phyloP scores from a whole-genome alignment of 2,113 vertebrate genomes.

The Phyllostomus discolor region DNA sequence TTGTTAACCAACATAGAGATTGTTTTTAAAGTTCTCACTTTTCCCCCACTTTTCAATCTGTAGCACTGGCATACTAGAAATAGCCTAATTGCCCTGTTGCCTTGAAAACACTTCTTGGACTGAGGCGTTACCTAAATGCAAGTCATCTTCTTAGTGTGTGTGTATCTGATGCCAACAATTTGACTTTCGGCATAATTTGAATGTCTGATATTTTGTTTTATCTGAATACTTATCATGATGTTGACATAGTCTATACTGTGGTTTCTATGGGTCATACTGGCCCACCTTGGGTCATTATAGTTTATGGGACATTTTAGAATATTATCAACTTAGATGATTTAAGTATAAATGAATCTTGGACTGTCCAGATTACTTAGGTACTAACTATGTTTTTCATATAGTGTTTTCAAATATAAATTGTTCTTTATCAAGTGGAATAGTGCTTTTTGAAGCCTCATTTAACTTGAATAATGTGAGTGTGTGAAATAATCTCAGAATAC shows the following conservation, averaged over 20 bases:
- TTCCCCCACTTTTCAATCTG: not conserved
- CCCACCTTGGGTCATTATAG: not conserved
- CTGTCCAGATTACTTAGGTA: not conserved
- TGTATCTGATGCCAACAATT: not conserved
- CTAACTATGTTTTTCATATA: not conserved
- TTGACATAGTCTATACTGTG: not conserved
- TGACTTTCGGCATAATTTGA: not conserved
- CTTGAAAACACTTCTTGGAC: slow-evolving; percentile 43
- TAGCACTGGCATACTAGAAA: not conserved
- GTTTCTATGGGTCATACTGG: not conserved
- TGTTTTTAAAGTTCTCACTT: not conserved
- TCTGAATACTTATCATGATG: not conserved
- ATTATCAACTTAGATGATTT: not conserved
- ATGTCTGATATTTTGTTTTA: not conserved
- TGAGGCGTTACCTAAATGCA: not conserved
- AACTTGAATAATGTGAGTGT: not conserved
- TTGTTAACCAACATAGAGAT: not conserved
- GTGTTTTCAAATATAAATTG: slow-evolving; percentile 6
- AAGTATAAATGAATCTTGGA: slow-evolving; percentile 12
- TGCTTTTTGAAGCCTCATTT: not conserved
- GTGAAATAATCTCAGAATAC: slow-evolving; percentile 12
- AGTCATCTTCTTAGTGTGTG: not conserved
- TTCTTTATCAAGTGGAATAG: not conserved
- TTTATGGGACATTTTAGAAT: not conserved
- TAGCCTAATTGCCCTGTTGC: not conserved